phyloP scores from a whole-genome alignment of 2,113 vertebrate genomes.

The human (Homo sapiens) region GRCh38 chr1:56443001-56443500 shows the following conservation, averaged over 20 bases:
- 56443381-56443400: background rate
- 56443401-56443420: background rate
- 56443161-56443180: background rate
- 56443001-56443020: conserved; percentile 28
- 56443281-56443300: background rate
- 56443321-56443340: background rate
- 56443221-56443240: background rate
- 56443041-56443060: background rate
- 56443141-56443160: background rate
- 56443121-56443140: background rate
- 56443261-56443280: background rate
- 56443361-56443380: background rate
- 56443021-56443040: background rate
- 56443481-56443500: background rate
- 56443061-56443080: conserved; percentile 15
- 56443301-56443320: background rate
- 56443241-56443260: background rate
- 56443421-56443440: background rate
- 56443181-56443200: background rate
- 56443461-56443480: background rate
- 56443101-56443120: background rate
- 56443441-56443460: background rate
- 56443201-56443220: too few species aligned
- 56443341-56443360: background rate
- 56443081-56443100: background rate